Evolutionary conservation across 2,113 vertebrate species (phyloP), one percentile per base, ranked within the genome.

Genomic region (Atlantisia rogersi): DNA sequence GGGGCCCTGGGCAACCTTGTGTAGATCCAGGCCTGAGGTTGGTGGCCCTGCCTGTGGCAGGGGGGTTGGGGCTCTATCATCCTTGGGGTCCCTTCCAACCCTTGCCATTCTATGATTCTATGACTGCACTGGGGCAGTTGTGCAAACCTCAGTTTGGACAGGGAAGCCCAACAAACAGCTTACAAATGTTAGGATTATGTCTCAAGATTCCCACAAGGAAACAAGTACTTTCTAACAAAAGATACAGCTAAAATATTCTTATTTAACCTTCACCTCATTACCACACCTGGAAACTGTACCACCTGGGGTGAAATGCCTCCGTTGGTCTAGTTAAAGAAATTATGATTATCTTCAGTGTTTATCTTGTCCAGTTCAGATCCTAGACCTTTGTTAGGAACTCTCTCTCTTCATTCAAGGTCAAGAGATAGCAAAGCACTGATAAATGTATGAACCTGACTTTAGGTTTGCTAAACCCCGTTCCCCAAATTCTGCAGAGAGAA

Each of bases 131-230:
- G 63, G n/a, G 10, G 55, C 4, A 2, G 17, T 13, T 22, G 31
- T 19, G 28, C 42, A 91, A 91, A 63, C 10, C 24, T 63, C 42
- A 32, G 22, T 53, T 68, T 62, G 48, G n/a, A 48, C 20, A 75
- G 21, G 15, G 11, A 13, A 17, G 11, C 2, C 26, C 69, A 90
- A 44, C 31, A 92, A 74, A 7, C 8, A 44, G 39, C 13, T 67
- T 59, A 44, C 3, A 44, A 80, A 78, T 11, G 12, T 64, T 8
- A 48, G 22, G 29, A 31, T 42, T 42, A 67, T 29, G 17, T 50
- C 6, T 1, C 24, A 55, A 48, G 26, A 63, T 20, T 63, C 82
- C 40, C 50, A 55, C 0, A 0, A 81, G 32, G 22, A 68, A 35
- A 22, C 13, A 80, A 63, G 31, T 12, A 60, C 10, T 48, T 40